A percentile compares a stretch with the other conserved stretches of the same genome.
phyloP scores from a whole-genome alignment of 2,113 vertebrate genomes.

The Pongo pygmaeus region DNA sequence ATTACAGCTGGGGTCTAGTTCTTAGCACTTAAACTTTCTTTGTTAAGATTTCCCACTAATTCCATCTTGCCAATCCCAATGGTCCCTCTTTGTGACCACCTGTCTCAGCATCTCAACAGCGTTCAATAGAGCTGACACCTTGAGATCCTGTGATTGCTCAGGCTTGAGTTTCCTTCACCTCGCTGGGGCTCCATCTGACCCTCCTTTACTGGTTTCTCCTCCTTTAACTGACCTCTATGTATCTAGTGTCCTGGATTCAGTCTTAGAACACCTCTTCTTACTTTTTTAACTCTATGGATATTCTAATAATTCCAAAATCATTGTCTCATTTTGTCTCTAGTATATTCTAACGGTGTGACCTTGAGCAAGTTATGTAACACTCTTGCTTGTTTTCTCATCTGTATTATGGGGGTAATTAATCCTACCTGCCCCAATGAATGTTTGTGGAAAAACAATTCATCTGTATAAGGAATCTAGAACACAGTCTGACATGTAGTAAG shows the following conservation, averaged over 20 bases:
- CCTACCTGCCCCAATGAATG: not conserved
- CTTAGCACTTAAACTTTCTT: not conserved
- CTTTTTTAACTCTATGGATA: no score
- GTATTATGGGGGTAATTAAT: no score
- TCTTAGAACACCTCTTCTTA: not conserved
- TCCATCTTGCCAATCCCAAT: not conserved
- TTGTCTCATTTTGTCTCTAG: not conserved
- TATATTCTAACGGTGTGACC: no score
- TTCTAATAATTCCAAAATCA: not conserved
- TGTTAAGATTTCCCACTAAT: not conserved
- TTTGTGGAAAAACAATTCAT: not conserved
- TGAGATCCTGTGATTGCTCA: not conserved
- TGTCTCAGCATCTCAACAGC: not conserved
- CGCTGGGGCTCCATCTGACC: no score
- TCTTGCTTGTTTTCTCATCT: not conserved
- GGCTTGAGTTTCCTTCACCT: not conserved
- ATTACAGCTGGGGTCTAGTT: not conserved
- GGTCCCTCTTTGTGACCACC: no score
- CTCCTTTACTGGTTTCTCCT: not conserved
- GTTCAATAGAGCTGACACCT: not conserved
- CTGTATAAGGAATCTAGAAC: not conserved
- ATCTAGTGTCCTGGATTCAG: not conserved
- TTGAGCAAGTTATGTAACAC: no score
- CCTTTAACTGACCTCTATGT: not conserved
- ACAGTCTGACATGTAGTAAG: not conserved